These are phyloP conservation scores for Petrocephalus schoutedeni DNA, from an alignment of 2,797 vertebrate genomes.

Conservation along the genomic window DNA sequence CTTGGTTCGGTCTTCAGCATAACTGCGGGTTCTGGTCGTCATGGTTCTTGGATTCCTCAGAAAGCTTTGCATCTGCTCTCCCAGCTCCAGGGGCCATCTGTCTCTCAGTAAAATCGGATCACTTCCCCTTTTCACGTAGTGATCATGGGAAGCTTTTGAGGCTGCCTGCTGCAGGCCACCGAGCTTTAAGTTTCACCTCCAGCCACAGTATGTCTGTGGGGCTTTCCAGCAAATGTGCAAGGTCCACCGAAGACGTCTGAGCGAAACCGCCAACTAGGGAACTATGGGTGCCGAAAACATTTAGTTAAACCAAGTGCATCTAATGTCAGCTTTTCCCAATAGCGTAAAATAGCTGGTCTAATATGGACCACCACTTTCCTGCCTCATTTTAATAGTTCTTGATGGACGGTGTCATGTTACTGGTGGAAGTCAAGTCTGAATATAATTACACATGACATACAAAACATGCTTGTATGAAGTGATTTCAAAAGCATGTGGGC, in stretches of 20 bases:
- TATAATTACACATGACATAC: neutral
- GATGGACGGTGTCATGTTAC: neutral
- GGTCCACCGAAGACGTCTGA: neutral
- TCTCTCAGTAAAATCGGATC: neutral
- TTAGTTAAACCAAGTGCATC: neutral
- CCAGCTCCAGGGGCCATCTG: neutral
- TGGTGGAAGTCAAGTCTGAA: neutral
- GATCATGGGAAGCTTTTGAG: neutral
- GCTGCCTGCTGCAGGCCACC: neutral
- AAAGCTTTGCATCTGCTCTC: neutral
- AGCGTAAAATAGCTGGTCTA: neutral
- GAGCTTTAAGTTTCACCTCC: neutral
- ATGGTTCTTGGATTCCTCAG: neutral
- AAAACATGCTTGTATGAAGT: too few species aligned
- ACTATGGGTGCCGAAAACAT: neutral
- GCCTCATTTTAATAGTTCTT: neutral
- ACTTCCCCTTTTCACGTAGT: neutral
- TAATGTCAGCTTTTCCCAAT: neutral
- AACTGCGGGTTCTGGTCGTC: neutral
- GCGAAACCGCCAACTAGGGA: neutral
- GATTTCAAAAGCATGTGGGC: too few species aligned
- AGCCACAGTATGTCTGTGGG: neutral
- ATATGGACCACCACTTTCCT: neutral
- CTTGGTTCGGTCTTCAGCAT: neutral
- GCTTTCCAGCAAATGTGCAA: neutral